A percentile compares a stretch with the other conserved stretches of the same genome.
phyloP scores from a whole-genome alignment of 2,888 invertebrate genomes.

The Caprella mutica region DNA sequence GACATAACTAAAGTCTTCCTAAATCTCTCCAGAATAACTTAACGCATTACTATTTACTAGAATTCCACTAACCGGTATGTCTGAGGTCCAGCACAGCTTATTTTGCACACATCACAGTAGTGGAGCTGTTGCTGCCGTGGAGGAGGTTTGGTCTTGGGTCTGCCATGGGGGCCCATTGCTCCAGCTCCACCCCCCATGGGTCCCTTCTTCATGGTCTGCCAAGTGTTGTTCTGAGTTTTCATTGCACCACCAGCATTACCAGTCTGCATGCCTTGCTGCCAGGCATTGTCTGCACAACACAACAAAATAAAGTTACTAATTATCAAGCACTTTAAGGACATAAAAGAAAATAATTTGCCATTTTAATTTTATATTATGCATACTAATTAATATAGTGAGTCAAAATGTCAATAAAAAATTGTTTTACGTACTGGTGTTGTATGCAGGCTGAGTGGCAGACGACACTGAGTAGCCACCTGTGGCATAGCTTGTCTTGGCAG shows the following conservation, averaged over 20 bases:
- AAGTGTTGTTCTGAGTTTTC: constrained; percentile 45
- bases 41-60: no score
- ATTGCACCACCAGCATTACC: constrained; percentile 81
- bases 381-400: no score
- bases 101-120: constrained; percentile 98
- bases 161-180: no score
- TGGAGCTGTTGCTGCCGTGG: constrained; percentile 87
- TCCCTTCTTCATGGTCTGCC: constrained; percentile 33
- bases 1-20: no score
- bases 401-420: no score
- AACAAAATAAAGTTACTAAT: no score
- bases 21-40: no score
- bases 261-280: constrained; percentile 86
- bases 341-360: no score
- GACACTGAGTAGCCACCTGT: constrained; percentile 29
- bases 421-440: constrained; percentile 22
- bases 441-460: constrained; percentile 25
- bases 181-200: constrained; percentile 36
- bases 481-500: constrained; percentile 33
- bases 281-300: no score
- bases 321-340: no score
- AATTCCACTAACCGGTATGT: constrained; percentile 43
- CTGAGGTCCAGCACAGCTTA: constrained; percentile 90
- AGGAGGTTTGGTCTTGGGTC: constrained; percentile 51
- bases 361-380: no score